Evolutionary conservation across 2,797 vertebrate genomes (phyloP).

Genomic region (Pangasius krempfi): DNA sequence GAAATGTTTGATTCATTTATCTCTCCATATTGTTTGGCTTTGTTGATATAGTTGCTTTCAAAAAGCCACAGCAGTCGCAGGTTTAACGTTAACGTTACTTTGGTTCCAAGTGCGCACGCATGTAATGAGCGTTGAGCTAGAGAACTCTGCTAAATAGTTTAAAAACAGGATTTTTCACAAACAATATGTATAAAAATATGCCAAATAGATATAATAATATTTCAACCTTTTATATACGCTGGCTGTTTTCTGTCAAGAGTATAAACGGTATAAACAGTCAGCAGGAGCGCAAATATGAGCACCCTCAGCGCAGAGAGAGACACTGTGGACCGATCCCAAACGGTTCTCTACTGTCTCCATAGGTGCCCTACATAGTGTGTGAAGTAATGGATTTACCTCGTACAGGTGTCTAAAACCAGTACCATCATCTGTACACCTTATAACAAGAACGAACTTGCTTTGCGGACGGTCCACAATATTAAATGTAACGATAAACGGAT

Average conservation of each 20-base stretch:
- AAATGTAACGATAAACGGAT: background rate
- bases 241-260: background rate
- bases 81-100: background rate
- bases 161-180: background rate
- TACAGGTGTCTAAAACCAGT: background rate
- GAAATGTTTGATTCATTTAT: background rate
- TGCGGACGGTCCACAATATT: background rate
- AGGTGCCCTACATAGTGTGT: background rate
- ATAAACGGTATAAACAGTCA: background rate
- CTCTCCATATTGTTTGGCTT: background rate
- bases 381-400: background rate
- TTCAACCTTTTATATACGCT: background rate
- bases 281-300: background rate
- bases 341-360: background rate
- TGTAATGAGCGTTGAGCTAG: background rate
- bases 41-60: background rate
- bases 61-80: background rate
- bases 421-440: background rate
- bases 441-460: background rate
- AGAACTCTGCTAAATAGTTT: background rate
- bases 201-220: background rate
- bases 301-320: background rate
- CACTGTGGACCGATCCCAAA: background rate
- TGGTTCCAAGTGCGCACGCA: background rate
- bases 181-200: background rate